phyloP scores from a whole-genome alignment of 2,113 vertebrate species.

The Callospermophilus lateralis region DNA sequence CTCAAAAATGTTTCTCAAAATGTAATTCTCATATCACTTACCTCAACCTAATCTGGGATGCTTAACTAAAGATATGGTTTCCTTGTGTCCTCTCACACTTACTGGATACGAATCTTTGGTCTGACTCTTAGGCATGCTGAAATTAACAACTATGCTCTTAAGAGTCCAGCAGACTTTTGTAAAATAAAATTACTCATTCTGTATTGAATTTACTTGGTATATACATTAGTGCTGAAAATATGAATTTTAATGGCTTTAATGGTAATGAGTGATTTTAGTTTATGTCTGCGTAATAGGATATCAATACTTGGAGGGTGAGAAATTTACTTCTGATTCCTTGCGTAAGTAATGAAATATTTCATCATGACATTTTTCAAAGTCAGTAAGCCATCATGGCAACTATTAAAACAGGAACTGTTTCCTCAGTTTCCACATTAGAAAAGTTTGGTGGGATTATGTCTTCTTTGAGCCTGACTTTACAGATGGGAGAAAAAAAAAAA shows the following conservation, averaged over 20 bases:
- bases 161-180: not conserved
- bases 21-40: not conserved
- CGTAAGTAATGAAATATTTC: conserved; percentile 49
- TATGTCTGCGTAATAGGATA: not conserved
- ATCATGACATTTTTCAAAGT: not conserved
- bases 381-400: not conserved
- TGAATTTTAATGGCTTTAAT: not conserved
- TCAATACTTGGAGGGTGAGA: not conserved
- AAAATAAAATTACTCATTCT: conserved; percentile 25
- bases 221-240: conserved; percentile 37
- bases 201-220: not conserved
- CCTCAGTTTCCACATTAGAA: not conserved
- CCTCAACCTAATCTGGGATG: not conserved
- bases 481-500: not conserved
- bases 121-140: not conserved
- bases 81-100: not conserved
- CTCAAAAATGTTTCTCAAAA: not conserved
- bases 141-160: not conserved
- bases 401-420: not conserved
- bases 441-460: not conserved
- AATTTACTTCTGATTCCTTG: not conserved
- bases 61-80: not conserved
- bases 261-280: not conserved
- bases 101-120: not conserved
- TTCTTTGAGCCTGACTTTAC: not conserved